Evolutionary conservation across 2,113 vertebrate genomes (phyloP).

Genomic region (Atherinomorus stipes): DNA sequence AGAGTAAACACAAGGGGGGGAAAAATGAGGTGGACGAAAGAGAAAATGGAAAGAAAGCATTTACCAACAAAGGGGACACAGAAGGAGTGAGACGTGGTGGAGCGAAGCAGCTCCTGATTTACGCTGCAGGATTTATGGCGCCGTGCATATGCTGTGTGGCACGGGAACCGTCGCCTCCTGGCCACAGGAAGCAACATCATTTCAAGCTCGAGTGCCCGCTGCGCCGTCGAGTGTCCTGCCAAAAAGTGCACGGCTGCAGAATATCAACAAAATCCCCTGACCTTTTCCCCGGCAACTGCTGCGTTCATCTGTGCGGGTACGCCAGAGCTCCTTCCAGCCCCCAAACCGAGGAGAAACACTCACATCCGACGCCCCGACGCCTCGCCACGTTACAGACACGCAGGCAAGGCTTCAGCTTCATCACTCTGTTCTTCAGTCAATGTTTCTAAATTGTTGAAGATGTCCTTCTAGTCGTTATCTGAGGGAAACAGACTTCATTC

Average conservation of each 20-base stretch:
- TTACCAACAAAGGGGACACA: constrained; percentile 26
- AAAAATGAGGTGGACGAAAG: constrained; percentile 33
- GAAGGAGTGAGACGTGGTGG: constrained; percentile 43
- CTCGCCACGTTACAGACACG: no score
- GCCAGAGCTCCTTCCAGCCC: constrained; percentile 37
- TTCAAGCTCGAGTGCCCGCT: constrained; percentile 76
- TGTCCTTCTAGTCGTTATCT: no score
- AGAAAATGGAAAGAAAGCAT: constrained; percentile 22
- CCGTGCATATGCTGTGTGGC: constrained; percentile 65
- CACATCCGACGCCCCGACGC: constrained; percentile 8
- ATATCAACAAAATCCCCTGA: constrained; percentile 74
- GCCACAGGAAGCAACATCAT: constrained; percentile 74
- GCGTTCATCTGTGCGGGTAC: constrained; percentile 47
- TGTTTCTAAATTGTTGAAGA: neutral
- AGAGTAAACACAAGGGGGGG: constrained; percentile 20
- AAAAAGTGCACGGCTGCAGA: constrained; percentile 66
- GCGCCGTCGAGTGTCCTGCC: constrained; percentile 59
- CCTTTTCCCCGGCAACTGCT: constrained; percentile 65
- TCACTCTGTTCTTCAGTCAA: constrained; percentile 10
- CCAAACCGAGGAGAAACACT: constrained; percentile 18
- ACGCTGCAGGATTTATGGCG: constrained; percentile 69
- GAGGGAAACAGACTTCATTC: no score
- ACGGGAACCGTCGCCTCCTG: constrained; percentile 53
- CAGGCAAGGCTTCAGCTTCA: fast-evolving
- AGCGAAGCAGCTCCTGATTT: constrained; percentile 70